Evolutionary conservation across 2,113 vertebrate genomes (phyloP), one percentile per base, ranked within the genome.

Genomic region (Engraulis encrasicolus): DNA sequence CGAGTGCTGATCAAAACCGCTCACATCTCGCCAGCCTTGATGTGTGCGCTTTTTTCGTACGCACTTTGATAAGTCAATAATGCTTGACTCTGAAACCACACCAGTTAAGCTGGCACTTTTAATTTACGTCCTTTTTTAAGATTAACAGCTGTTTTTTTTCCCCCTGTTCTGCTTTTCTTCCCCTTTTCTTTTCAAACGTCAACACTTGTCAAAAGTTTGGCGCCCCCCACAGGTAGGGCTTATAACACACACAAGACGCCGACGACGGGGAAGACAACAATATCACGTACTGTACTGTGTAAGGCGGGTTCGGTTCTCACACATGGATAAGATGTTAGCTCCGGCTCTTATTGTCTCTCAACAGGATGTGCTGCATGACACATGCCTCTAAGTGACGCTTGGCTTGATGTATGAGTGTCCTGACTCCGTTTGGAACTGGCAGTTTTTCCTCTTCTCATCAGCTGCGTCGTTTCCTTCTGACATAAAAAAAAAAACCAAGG

Each of bases 1-100:
- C 23, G 84, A 89, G 83, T 81, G 85, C 54, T 86, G 87, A 91
- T 91, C 87, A 91, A 89, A 87, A 90, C 89, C 79, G 61, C 50
- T 34, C 79, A 87, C 82, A 49, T 87, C 83, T 83, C 37, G 40
- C n/a, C 78, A 81, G 66, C 66, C 81, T 79, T 83, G 86, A 86
- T 86, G 78, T 82, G 78, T 78, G 36, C 83, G 81, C 80, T 86
- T 45, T 80, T 81, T 85, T 85, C 80, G 36, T 50, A 83, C 71
- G 81, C 83, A 83, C 77, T 79, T 86, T 88, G 82, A 85, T 80
- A 82, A 88, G 80, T 83, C 78, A 78, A 83, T 83, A 83, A 86
- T 78, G 79, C 83, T 80, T 82, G 52, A 87, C 85, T 87, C 54
- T 83, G 50, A 84, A 85, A 85, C 82, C 84, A 85, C 78, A 85